phyloP scores from a whole-genome alignment of 1,140 invertebrate species.

The Diabrotica undecimpunctata region DNA sequence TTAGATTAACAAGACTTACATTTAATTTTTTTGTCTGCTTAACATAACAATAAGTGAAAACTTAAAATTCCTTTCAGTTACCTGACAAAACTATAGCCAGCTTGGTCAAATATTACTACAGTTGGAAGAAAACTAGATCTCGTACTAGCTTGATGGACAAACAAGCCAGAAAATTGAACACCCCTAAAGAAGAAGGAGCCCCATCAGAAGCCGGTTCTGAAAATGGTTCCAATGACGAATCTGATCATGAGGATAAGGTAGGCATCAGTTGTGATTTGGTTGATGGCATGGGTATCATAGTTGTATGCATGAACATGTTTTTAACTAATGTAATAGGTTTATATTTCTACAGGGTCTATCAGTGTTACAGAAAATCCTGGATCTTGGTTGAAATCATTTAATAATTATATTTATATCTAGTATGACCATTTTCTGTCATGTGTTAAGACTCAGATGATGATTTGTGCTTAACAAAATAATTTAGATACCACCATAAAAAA shows the following conservation, averaged over 20 bases:
- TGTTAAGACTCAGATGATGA: too few species aligned
- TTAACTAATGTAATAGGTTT: constrained; percentile 11
- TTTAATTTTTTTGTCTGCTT: too few species aligned
- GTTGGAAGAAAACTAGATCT: constrained; percentile 94
- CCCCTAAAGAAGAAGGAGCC: constrained; percentile 51
- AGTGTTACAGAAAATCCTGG: neutral
- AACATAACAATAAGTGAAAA: neutral
- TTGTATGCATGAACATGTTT: neutral
- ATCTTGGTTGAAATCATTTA: too few species aligned
- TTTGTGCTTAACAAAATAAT: too few species aligned
- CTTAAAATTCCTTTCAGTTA: constrained; percentile 58
- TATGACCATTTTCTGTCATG: too few species aligned
- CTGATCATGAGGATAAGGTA: constrained; percentile 87
- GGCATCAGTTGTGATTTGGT: constrained; percentile 39
- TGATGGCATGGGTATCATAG: neutral
- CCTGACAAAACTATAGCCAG: constrained; percentile 96
- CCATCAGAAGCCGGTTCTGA: constrained; percentile 68
- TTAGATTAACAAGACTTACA: neutral
- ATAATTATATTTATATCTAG: too few species aligned
- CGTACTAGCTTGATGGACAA: constrained; percentile 91
- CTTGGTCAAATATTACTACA: constrained; percentile 97
- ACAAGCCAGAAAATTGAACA: constrained; percentile 71
- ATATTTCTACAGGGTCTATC: constrained; percentile 14
- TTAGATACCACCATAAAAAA: too few species aligned
- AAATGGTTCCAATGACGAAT: constrained; percentile 80